Evolutionary conservation across 2,113 vertebrate genomes (phyloP), one percentile per base, ranked within the genome.

Genomic region (Xyliphius kryptos): DNA sequence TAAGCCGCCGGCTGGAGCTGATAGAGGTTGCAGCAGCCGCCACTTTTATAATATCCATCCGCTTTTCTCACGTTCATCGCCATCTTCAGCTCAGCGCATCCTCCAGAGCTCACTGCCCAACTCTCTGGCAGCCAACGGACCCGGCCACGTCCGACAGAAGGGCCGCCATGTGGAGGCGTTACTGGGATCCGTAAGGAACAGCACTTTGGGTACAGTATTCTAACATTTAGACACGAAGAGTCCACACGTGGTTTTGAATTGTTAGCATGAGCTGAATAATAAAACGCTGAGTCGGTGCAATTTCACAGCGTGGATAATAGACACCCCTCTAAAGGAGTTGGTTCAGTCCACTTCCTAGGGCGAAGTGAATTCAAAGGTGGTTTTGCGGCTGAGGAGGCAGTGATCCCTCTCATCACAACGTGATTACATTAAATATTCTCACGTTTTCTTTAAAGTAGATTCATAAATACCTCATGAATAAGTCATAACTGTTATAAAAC

Each of bases 61-160:
- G 75, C 81, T 68, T 72, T 83, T 73, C 80, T 85, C 22, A 86
- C 80, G 72, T 86, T 82, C 82, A 88, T 76, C 84, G 87, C 83
- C 87, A 89, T 89, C 85, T 85, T 87, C 72, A 66, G 76, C 69
- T 87, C 72, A 66, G 76, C 69, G 78, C 84, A 85, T 85, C 85
- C 79, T 82, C 73, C 69, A 76, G 73, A 80, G 83, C 83, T 83
- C 74, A 56, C 67, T 59, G 61, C 56, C 58, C 16, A 73, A 76
- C 69, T 72, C 71, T 73, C 58, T 62, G 36, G 0, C 20, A 10
- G 21, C 46, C 59, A 53, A 51, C 41, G 44, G 51, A 17, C 56
- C 51, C 53, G 15, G 36, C 20, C n/a, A 36, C 7, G 48, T 54
- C 17, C 52, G 5, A 52, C n/a, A 51, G 50, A 10, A 10, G 63